Evolutionary conservation across 2,797 vertebrate genomes (phyloP), one percentile per base, ranked within the genome.

Genomic region (Manis pentadactyla): DNA sequence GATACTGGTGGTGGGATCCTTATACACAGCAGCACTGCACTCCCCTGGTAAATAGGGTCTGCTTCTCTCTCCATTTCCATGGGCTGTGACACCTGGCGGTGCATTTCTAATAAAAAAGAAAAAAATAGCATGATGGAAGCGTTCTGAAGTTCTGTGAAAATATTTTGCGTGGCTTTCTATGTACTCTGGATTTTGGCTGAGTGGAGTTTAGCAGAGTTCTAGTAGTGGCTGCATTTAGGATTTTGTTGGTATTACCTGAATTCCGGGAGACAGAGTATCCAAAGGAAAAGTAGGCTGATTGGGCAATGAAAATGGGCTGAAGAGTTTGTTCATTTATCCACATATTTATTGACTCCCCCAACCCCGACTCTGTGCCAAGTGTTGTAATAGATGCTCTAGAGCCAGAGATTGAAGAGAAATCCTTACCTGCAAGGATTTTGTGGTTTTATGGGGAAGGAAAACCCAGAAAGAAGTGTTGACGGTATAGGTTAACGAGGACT

Each of bases 371-470:
- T 34, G 31, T 69, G 46, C 66, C 61, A 34, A 55, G 55, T 39
- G 25, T 75, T 13, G 10, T 31, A 53, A n/a, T 0, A 10, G 86
- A n/a, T 5, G 34, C 25, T n/a, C 15, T 18, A 19, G 69, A 87
- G 49, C 68, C 29, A 64, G 78, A 61, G 42, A 71, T 1, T 39
- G 59, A 68, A 75, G 53, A 49, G 19, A 53, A 4, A 46, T 18
- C 14, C 10, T 75, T 46, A 73, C 61, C 68, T 64, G 84, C 39
- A 53, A 64, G 42, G 57, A 11, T 34, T 29, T 11, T 59, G 25
- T 23, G 74, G n/a, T 55, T 95, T 68, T 53, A 3, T 7, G 25
- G 73, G 42, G 92, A 92, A 73, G 49, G 49, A 53, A 77, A 87
- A 51, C 14, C 34, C 55, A 74, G 39, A 51, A 31, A 73, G 59